A percentile compares a stretch with the other conserved stretches of the same genome.
phyloP scores from a whole-genome alignment of 2,113 vertebrate species.

The Crotalus helleri region DNA sequence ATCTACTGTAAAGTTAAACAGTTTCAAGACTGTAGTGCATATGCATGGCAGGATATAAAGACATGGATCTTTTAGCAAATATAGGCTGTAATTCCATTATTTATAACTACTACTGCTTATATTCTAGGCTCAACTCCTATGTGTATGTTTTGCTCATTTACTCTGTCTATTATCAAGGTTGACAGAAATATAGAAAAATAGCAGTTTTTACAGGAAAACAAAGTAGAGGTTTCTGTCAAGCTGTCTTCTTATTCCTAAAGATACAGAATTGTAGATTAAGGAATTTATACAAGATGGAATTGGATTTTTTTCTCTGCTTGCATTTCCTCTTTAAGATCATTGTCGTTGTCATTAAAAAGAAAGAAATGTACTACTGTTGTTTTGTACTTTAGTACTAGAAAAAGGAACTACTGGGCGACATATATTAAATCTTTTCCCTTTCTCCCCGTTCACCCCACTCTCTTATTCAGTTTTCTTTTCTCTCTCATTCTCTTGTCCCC shows the following conservation, averaged over 20 bases:
- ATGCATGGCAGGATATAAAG: background rate
- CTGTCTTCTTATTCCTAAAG: conserved; percentile 13
- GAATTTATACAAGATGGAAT: conserved; percentile 4
- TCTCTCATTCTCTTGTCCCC: background rate
- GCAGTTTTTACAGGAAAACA: conserved; percentile 30
- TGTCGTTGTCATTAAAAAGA: background rate
- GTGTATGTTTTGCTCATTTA: conserved; percentile 45
- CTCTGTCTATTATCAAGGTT: conserved; percentile 37
- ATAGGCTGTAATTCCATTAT: conserved; percentile 35
- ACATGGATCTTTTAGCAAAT: background rate
- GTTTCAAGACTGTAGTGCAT: background rate
- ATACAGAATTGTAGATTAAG: background rate
- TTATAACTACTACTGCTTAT: conserved; percentile 35
- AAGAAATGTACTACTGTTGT: background rate
- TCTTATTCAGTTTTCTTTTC: background rate
- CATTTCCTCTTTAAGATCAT: background rate
- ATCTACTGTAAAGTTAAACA: background rate
- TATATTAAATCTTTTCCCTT: background rate
- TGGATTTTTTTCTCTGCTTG: background rate
- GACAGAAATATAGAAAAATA: conserved; percentile 33
- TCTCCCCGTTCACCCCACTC: background rate
- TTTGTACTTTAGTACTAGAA: background rate
- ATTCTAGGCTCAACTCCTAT: conserved; percentile 31
- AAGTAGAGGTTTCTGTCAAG: background rate
- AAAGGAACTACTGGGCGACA: background rate